Conservation (phyloP, 2,888 invertebrate genomes). For the Netelia inedita region DNA sequence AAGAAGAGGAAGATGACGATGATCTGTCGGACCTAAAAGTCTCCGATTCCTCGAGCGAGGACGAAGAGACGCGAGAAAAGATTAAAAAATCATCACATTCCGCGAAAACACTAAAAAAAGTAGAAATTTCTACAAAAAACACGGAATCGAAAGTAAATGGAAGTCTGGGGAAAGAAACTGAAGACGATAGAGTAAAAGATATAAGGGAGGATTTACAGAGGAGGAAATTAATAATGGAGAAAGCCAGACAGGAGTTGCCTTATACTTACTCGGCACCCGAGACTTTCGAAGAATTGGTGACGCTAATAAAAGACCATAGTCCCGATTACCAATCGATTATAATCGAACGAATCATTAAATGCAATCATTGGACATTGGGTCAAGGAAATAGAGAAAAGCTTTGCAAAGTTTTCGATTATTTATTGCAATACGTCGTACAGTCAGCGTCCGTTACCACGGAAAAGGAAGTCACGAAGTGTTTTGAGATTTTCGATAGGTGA, state of each 20-base stretch:
- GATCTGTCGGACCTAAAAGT: constrained; percentile 71
- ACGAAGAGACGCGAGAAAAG: constrained; percentile 57
- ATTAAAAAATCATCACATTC: constrained; percentile 32
- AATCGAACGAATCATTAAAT: constrained; percentile 93
- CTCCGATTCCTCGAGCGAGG: constrained; percentile 72
- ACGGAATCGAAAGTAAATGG: constrained; percentile 56
- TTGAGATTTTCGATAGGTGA: constrained; percentile 87
- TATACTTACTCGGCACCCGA: constrained; percentile 88
- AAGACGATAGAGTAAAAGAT: constrained; percentile 72
- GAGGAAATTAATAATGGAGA: constrained; percentile 86
- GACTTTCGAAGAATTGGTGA: constrained; percentile 88
- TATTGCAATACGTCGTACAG: constrained; percentile 91
- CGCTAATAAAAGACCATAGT: constrained; percentile 88
- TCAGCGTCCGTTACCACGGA: constrained; percentile 84
- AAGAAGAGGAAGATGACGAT: constrained; percentile 73
- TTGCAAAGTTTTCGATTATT: constrained; percentile 90
- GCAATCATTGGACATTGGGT: constrained; percentile 93
- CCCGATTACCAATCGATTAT: constrained; percentile 90
- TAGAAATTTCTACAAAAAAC: constrained; percentile 22
- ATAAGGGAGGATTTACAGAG: constrained; percentile 82
- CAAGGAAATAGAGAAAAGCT: constrained; percentile 92
- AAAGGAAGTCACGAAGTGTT: constrained; percentile 86
- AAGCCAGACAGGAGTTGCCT: constrained; percentile 87
- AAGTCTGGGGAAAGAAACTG: constrained; percentile 53
- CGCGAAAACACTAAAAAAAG: constrained; percentile 22